A percentile compares a stretch with the other conserved stretches of the same genome.
Evolutionary conservation across 2,113 vertebrate species (phyloP).

Genomic region (Puntigrus tetrazona): DNA sequence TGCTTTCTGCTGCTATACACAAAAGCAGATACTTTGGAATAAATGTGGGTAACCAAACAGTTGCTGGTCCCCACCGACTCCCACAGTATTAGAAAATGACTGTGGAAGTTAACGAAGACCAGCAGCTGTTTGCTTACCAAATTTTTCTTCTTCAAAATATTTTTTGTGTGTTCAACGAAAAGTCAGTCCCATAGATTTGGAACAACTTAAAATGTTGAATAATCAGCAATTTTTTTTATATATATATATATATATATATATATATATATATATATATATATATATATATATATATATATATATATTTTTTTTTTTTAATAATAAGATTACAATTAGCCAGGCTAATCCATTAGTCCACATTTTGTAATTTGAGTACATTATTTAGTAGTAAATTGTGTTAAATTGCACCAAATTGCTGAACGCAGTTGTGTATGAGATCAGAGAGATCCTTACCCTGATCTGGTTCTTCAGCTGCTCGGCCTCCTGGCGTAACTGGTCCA

Average conservation of each 20-base stretch:
- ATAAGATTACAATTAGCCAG: neutral
- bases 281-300: too few relatives aligned
- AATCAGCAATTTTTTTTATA: neutral
- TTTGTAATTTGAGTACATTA: neutral
- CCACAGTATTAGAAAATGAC: neutral
- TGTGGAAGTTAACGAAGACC: neutral
- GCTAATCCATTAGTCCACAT: neutral
- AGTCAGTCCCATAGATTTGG: neutral
- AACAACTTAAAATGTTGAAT: neutral
- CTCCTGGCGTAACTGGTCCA: constrained; percentile 99
- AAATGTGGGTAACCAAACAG: neutral
- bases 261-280: too few relatives aligned
- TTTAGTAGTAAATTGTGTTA: neutral
- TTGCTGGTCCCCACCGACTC: neutral
- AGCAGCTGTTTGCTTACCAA: neutral
- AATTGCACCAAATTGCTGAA: neutral
- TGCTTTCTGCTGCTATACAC: neutral
- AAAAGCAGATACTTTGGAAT: neutral
- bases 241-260: too few relatives aligned
- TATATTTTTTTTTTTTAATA: neutral
- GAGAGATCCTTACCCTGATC: constrained; percentile 84
- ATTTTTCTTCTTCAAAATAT: too few relatives aligned
- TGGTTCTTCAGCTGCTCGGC: constrained; percentile 99
- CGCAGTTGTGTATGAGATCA: neutral
- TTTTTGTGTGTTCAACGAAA: too few relatives aligned